Percentiles rank a stretch among this genome's conserved stretches.
Evolutionary conservation across 2,888 invertebrate genomes (phyloP).

Genomic region (Galerucella calmariensis): DNA sequence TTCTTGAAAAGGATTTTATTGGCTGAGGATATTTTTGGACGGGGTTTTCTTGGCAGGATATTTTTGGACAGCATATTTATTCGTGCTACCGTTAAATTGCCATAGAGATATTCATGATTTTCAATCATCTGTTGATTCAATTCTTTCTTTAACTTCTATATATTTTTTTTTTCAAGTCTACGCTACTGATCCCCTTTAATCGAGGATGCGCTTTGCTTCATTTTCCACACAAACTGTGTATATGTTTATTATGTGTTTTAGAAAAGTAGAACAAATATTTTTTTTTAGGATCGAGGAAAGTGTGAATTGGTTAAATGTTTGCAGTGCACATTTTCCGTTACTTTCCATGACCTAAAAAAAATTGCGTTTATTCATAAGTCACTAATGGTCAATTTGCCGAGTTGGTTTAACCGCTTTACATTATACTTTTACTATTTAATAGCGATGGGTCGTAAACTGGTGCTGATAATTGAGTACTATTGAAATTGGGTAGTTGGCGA

Average conservation of each 20-base stretch:
- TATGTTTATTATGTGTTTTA: constrained; percentile 8
- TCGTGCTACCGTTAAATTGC: no score
- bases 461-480: no score
- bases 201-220: not conserved
- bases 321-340: constrained; percentile 6
- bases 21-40: no score
- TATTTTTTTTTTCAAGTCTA: not conserved
- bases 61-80: no score
- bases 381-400: not conserved
- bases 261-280: constrained; percentile 19
- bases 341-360: constrained; percentile 14
- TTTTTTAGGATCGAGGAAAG: constrained; percentile 7
- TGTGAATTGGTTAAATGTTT: constrained; percentile 12
- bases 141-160: no score
- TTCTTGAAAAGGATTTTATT: no score
- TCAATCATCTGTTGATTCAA: no score
- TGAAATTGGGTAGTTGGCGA: no score
- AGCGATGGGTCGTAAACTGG: no score
- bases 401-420: not conserved
- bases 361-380: not conserved
- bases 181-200: not conserved
- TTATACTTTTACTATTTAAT: no score
- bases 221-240: not conserved
- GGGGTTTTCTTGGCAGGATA: no score
- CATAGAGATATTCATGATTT: no score